Evolutionary conservation across 1,140 invertebrate genomes (phyloP).

Genomic region (Listronotus oregonensis): DNA sequence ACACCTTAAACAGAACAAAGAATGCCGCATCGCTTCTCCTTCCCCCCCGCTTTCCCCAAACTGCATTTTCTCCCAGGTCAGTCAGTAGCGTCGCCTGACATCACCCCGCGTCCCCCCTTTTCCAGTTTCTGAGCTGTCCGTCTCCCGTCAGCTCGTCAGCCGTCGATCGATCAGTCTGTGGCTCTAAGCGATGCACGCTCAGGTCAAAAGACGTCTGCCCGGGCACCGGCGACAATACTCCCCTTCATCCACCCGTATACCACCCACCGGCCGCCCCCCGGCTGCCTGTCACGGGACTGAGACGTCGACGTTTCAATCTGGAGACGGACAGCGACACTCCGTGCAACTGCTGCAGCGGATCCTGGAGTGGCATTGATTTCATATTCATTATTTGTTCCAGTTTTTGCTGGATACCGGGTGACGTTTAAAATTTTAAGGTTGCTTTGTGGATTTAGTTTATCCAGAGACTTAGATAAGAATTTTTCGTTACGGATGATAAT

Average conservation of each 20-base stretch:
- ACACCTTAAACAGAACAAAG: constrained; percentile 36
- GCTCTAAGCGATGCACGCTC: constrained; percentile 56
- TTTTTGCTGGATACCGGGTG: constrained; percentile 4
- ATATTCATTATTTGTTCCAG: constrained; percentile 17
- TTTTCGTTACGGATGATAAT: too few relatives aligned
- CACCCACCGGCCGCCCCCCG: constrained; percentile 3
- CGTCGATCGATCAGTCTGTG: constrained; percentile 57
- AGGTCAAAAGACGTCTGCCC: constrained; percentile 59
- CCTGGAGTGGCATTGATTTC: constrained; percentile 27
- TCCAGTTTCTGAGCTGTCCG: constrained; percentile 53
- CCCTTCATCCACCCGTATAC: constrained; percentile 6
- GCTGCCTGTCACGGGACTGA: constrained; percentile 35
- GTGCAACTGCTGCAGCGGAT: constrained; percentile 17
- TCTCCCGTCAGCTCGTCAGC: constrained; percentile 56
- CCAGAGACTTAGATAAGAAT: too few relatives aligned
- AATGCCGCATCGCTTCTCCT: constrained; percentile 33
- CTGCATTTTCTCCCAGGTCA: constrained; percentile 46
- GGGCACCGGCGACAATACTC: constrained; percentile 49
- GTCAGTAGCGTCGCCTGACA: constrained; percentile 37
- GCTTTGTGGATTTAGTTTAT: background rate
- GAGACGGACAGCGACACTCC: constrained; percentile 16
- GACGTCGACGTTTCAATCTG: constrained; percentile 32
- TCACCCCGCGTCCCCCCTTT: constrained; percentile 20
- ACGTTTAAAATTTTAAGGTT: constrained; percentile 1
- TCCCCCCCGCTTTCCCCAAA: constrained; percentile 23